phyloP scores from a whole-genome alignment of 2,113 vertebrate genomes.

The Addax nasomaculatus region DNA sequence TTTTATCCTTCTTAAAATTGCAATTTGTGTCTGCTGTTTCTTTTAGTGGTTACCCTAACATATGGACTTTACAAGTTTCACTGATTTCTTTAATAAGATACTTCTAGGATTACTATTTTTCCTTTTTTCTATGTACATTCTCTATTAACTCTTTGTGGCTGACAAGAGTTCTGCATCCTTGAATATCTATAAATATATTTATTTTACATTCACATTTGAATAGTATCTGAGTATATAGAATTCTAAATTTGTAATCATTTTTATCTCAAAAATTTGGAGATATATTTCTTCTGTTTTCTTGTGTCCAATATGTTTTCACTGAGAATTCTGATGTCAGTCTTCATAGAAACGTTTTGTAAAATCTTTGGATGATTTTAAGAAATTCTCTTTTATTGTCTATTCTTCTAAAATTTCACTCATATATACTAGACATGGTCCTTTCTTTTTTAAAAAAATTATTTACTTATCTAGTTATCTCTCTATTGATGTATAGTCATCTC shows the following conservation, averaged over 20 bases:
- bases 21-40: background rate
- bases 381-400: background rate
- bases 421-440: background rate
- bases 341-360: background rate
- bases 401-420: background rate
- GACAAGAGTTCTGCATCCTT: background rate
- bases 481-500: background rate
- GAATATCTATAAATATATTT: background rate
- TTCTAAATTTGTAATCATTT: background rate
- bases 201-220: background rate
- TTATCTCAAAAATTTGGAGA: background rate
- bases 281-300: background rate
- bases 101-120: background rate
- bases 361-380: background rate
- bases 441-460: background rate
- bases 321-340: background rate
- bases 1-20: background rate
- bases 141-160: background rate
- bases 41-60: background rate
- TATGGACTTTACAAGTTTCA: background rate
- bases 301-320: background rate
- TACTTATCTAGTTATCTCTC: background rate
- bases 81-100: background rate
- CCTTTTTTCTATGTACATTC: background rate
- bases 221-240: background rate